phyloP scores from a whole-genome alignment of 2,113 vertebrate species.

The Ctenodactylus gundi region DNA sequence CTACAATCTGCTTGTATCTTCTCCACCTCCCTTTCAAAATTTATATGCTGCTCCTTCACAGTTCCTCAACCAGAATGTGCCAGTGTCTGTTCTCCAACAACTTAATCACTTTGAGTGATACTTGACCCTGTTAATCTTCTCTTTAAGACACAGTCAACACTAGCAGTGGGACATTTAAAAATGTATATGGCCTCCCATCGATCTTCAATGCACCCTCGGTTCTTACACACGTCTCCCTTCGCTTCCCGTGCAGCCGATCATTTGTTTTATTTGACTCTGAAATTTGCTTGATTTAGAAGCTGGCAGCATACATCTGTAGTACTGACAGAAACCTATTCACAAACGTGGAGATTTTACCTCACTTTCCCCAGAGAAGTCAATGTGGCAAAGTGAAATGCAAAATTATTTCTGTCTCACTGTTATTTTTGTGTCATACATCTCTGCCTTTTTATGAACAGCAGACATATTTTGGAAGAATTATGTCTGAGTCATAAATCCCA shows the following conservation, averaged over 20 bases:
- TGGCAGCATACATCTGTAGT: constrained; percentile 76
- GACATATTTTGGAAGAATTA: constrained; percentile 86
- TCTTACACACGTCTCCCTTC: background rate
- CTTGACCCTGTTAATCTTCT: background rate
- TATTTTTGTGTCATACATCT: constrained; percentile 87
- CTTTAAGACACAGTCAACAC: background rate
- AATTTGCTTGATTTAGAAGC: constrained; percentile 77
- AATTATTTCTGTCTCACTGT: constrained; percentile 85
- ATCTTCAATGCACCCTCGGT: background rate
- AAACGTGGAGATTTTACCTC: constrained; percentile 71
- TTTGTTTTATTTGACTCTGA: constrained; percentile 72
- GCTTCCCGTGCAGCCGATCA: constrained; percentile 54
- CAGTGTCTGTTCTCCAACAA: background rate
- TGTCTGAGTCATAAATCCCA: constrained; percentile 86
- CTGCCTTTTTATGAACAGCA: constrained; percentile 86
- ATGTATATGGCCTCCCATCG: background rate
- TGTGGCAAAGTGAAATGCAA: constrained; percentile 83
- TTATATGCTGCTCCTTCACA: background rate
- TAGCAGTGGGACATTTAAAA: background rate
- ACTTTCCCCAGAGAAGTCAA: constrained; percentile 80
- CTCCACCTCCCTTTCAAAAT: background rate
- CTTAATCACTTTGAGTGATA: constrained; percentile 38
- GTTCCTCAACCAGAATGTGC: background rate
- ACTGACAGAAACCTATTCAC: constrained; percentile 79
- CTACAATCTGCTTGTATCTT: background rate